phyloP scores from a whole-genome alignment of 1,140 invertebrate species.

The Conopomorpha cramerella region DNA sequence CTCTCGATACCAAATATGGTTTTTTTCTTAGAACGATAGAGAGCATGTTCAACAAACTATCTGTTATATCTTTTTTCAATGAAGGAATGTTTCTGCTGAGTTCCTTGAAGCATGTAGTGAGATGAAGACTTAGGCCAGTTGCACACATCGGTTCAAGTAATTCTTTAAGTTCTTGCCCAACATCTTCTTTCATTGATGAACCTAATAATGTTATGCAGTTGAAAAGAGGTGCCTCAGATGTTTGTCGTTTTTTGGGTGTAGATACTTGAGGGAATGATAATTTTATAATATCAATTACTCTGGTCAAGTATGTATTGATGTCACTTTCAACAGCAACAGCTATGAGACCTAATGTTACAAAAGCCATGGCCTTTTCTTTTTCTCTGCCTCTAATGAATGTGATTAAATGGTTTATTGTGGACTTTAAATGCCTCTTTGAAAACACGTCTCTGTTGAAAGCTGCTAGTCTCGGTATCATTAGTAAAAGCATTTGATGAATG shows the following conservation, averaged over 20 bases:
- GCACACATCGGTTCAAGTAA: constrained; percentile 92
- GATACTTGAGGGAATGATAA: constrained; percentile 80
- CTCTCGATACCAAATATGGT: constrained; percentile 74
- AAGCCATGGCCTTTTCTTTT: constrained; percentile 83
- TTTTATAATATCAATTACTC: constrained; percentile 88
- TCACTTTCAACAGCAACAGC: constrained; percentile 84
- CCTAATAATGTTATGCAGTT: constrained; percentile 92
- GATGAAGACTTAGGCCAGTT: constrained; percentile 85
- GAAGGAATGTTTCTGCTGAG: constrained; percentile 86
- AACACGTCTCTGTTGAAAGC: constrained; percentile 88
- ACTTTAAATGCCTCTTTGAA: constrained; percentile 75
- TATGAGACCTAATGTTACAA: constrained; percentile 88
- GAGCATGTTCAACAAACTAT: constrained; percentile 85
- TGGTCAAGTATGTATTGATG: constrained; percentile 78
- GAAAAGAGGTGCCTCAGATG: constrained; percentile 88
- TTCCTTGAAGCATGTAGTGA: constrained; percentile 91
- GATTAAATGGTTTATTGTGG: constrained; percentile 81
- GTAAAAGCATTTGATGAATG: constrained; percentile 88
- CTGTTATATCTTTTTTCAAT: constrained; percentile 89
- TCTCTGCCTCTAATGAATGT: constrained; percentile 76
- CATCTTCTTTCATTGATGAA: constrained; percentile 78
- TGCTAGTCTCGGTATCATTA: constrained; percentile 89
- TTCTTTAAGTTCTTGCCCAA: constrained; percentile 79
- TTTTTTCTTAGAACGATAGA: constrained; percentile 90
- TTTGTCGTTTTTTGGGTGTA: constrained; percentile 71